Evolutionary conservation across 2,797 vertebrate species (phyloP), one percentile per base, ranked within the genome.

Genomic region (Mastacembelus armatus): DNA sequence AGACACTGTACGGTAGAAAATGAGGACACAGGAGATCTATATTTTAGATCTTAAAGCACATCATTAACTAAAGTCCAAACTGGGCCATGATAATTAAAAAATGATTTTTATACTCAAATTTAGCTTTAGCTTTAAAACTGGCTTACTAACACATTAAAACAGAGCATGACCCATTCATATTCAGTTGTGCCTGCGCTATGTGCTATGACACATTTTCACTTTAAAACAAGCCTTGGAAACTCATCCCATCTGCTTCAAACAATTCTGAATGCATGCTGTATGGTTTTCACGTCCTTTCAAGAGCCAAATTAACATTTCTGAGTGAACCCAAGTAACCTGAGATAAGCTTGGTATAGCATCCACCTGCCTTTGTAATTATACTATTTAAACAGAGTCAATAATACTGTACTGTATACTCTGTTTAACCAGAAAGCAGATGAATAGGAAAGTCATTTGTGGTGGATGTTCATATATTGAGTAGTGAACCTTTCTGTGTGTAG

Each of bases 361-460:
- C 86, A 90, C 79, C 91, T 90, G 86, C 59, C 30, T 59, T 65
- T 30, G 43, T 58, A 49, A 39, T 63, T 22, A 26, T 4, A 38
- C 43, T 51, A 14, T 65, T 59, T 35, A 71, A 71, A 71, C 73
- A 82, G 57, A 73, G 64, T 47, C 65, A 45, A 66, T 47, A 52
- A 35, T 32, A 22, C 11, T 72, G 49, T 12, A 9, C 52, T 48
- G 60, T 43, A 26, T 15, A 14, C 22, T 54, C 32, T 61, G 45
- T 74, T 45, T 57, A 30, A 68, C 33, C 38, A 68, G 21, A 71
- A 11, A 26, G 26, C 2, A 48, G 27, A 59, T 73, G 43, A 61
- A 74, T 39, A 45, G 58, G 18, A 27, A 36, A 14, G 12, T 22
- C 26, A 26, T 45, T 7, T 51, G n/a, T 2, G 35, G 16, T 19